phyloP scores from a whole-genome alignment of 2,888 invertebrate species.

The Polydrusus cervinus region DNA sequence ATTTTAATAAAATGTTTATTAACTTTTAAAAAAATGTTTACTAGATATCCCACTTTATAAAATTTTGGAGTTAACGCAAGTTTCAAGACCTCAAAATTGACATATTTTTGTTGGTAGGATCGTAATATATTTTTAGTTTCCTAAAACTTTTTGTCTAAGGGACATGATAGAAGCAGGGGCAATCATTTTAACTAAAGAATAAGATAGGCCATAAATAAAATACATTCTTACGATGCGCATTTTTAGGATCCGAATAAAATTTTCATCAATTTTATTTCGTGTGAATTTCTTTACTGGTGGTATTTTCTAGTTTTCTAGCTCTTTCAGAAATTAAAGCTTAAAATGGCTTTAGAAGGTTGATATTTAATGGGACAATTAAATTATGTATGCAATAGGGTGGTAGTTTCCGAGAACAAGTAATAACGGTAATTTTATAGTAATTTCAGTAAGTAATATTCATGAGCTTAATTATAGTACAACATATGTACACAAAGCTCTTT shows the following conservation, averaged over 20 bases:
- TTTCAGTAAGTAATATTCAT: not conserved
- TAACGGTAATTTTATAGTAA: not conserved
- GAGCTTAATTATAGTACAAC: not conserved
- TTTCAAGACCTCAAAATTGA: too few species aligned
- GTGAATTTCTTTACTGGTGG: constrained; percentile 31
- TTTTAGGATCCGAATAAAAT: constrained; percentile 36
- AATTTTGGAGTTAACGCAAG: too few species aligned
- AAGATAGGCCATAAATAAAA: constrained; percentile 29
- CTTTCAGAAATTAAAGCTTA: too few species aligned
- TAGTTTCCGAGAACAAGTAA: constrained; percentile 7
- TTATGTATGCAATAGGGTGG: not conserved
- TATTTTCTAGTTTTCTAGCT: not conserved
- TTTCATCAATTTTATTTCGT: constrained; percentile 40
- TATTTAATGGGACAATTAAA: too few species aligned
- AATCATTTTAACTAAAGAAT: constrained; percentile 31
- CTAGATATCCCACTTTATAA: too few species aligned
- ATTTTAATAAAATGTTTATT: not conserved
- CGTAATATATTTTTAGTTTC: too few species aligned
- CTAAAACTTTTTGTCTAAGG: too few species aligned
- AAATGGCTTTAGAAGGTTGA: too few species aligned
- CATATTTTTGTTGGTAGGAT: too few species aligned
- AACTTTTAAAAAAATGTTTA: too few species aligned
- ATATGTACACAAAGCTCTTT: too few species aligned
- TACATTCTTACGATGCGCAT: constrained; percentile 17
- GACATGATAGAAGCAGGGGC: constrained; percentile 16